Evolutionary conservation across 2,888 invertebrate genomes (phyloP), one percentile per base, ranked within the genome.

Genomic region (Yponomeuta cagnagella): DNA sequence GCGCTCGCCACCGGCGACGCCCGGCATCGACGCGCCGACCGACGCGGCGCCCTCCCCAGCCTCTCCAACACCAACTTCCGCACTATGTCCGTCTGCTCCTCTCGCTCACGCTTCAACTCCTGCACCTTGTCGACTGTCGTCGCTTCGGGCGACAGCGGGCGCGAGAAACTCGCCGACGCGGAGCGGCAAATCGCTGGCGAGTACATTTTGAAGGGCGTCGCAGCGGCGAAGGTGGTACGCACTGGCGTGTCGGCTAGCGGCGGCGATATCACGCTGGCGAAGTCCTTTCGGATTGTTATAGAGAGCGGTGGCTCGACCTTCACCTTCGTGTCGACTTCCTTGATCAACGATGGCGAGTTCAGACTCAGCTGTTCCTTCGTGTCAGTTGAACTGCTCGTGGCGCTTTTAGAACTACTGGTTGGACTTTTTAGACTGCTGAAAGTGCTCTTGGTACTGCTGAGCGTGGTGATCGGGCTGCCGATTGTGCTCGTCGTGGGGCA

Each of bases 1-100:
- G 87, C 85, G 0, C 76, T 73, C 2, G 52, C 73, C 3, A 76
- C 75, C 10, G 75, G 69, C 12, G 72, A 71, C 0, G 85, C 80
- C n/a, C 77, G 78, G 8, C 43, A 43, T 1, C 43, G 43, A 1
- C 5, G 80, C 0, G 87, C 86, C 2, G 88, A 86, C 0, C 87
- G 86, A 0, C 76, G 72, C 2, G 58, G 73, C 2, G 76, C 75
- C 15, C 75, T 68, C 5, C 90, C 90, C 77, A 96, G 89, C 84
- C 96, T 95, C 79, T 96, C 96, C 93, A 97, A 94, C 70, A 97
- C 95, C 86, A 97, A 91, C 82, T 97, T 95, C 78, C 97, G 95
- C 68, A 97, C 96, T 43, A 97, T 92, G 81, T 95, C 96, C 74
- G 97, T 97, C 85, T 97, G 97, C 80, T 96, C 95, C 63, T 95